These are phyloP conservation scores for Cotesia typhae DNA, from an alignment of 1,140 invertebrate species.

Conservation along the genomic window DNA sequence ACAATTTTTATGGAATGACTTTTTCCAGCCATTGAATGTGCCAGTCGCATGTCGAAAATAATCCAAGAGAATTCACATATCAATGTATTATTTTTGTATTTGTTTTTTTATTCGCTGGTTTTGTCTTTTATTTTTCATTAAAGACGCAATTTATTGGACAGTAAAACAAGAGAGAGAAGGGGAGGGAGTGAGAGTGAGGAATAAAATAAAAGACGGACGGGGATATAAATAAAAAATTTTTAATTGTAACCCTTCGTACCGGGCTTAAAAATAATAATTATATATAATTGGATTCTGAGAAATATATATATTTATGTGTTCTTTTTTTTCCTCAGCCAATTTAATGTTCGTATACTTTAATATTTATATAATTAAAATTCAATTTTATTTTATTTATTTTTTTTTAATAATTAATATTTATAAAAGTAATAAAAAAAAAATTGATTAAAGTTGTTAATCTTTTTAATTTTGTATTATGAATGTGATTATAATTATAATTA, in stretches of 20 bases:
- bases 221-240: conserved; percentile 65
- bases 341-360: not conserved
- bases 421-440: not conserved
- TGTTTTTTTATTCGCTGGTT: conserved; percentile 16
- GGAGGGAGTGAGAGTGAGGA: conserved; percentile 26
- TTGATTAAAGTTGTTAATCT: not conserved
- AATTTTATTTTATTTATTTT: not conserved
- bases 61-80: conserved; percentile 16
- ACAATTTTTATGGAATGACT: conserved; percentile 7
- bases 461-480: not conserved
- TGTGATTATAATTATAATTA: conserved; percentile 1
- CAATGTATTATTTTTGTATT: conserved; percentile 14
- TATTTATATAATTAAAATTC: conserved; percentile 15
- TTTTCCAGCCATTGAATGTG: conserved; percentile 9
- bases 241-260: conserved; percentile 61
- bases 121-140: conserved; percentile 19
- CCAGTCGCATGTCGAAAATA: conserved; percentile 24
- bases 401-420: conserved; percentile 18
- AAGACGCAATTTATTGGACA: conserved; percentile 37
- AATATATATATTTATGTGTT: conserved; percentile 19
- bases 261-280: conserved; percentile 66
- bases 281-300: conserved; percentile 31
- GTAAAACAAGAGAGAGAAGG: conserved; percentile 49
- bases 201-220: no score
- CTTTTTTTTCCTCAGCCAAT: not conserved